Evolutionary conservation across 2,888 invertebrate genomes (phyloP), one percentile per base, ranked within the genome.

Genomic region (Drosophila kanekoi): DNA sequence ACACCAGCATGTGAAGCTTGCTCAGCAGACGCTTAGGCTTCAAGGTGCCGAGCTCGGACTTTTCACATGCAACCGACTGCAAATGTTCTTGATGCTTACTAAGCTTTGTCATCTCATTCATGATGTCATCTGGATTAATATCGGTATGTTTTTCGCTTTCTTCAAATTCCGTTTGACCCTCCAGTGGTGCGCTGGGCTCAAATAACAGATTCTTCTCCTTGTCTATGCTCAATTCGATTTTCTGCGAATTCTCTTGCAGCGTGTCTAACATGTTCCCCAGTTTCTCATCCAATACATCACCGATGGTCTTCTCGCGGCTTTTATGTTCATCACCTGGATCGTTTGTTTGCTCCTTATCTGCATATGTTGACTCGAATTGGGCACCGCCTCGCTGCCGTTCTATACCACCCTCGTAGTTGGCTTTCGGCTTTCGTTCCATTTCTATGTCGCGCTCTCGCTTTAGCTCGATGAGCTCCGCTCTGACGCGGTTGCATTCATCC

Each of bases 341-440:
- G 8, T n/a, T 11, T 3, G 9, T 11, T 13, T 32, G 4, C 8
- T 18, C 18, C 10, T n/a, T 9, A 4, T 11, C n/a, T 10, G 37
- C 4, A 9, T 4, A 28, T 0, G 4, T 5, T 28, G 37, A 6
- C 2, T 11, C 11, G 1, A 52, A 33, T 8, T 60, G 43, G 13
- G 52, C 72, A 1, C 72, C 77, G 2, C 77, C 75, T 0, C 16
- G 41, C 11, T 63, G 59, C 10, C 75, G 62, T 2, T 58, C 45
- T 1, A 23, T 0, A 10, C 0, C 6, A n/a, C 2, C 0, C 11
- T 33, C 13, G 10, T 20, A 2, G 3, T 0, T 4, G 14, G 1
- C 18, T 14, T 3, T 20, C 1, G 14, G 8, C 3, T 0, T 11
- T 13, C 35, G 35, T n/a, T 47, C n/a, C 0, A 11, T 3, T 1